Percentiles rank a stretch among this genome's conserved stretches.
These are phyloP conservation scores for Chrysogorgia sp. DNA, from an alignment of 92 coral and sea anemone species.

Conservation along the genomic window DNA sequence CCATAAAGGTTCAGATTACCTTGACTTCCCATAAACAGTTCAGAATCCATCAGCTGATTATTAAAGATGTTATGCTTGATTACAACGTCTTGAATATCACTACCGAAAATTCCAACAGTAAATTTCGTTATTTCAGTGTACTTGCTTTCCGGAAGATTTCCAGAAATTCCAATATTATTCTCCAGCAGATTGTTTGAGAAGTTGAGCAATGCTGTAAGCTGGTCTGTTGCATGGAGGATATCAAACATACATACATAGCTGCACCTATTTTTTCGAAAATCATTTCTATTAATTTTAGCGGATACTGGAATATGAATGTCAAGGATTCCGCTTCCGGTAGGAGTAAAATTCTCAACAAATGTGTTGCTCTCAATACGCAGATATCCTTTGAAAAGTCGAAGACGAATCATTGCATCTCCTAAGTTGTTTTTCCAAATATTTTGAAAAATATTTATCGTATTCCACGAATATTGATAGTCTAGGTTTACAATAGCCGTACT, in stretches of 20 bases:
- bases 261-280: background rate
- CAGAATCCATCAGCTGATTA: constrained; percentile 52
- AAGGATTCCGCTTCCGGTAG: background rate
- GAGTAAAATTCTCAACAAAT: background rate
- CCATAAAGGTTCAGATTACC: background rate
- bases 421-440: too few species aligned
- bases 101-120: constrained; percentile 46
- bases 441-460: too few species aligned
- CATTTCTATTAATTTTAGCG: background rate
- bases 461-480: too few species aligned
- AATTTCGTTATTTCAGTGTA: background rate
- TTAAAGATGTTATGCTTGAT: constrained; percentile 53
- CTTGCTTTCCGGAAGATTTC: background rate
- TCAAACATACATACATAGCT: background rate
- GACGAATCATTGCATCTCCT: too few species aligned
- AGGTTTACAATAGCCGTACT: too few species aligned
- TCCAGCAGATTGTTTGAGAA: constrained; percentile 56
- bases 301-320: background rate
- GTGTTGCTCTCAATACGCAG: background rate
- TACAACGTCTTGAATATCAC: constrained; percentile 11
- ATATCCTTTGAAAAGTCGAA: too few species aligned
- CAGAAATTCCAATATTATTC: constrained; percentile 8
- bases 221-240: background rate
- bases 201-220: background rate
- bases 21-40: constrained; percentile 45